Conservation (phyloP, 2,113 vertebrate genomes). For the Azemiops feae region DNA sequence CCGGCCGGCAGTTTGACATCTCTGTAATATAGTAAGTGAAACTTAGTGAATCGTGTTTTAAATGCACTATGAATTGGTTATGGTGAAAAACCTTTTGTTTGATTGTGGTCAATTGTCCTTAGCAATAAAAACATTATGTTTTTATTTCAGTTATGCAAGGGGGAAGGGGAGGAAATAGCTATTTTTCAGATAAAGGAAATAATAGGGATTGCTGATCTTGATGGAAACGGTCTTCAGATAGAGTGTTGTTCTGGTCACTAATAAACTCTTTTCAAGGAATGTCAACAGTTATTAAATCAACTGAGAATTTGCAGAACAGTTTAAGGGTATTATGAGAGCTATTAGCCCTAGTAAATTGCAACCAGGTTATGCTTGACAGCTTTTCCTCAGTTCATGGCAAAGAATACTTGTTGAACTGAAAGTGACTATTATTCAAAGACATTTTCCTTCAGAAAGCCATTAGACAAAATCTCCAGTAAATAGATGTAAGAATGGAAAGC, state of each 20-base stretch:
- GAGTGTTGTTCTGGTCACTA: neutral
- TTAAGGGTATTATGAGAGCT: neutral
- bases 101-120: conserved; percentile 9
- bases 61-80: conserved; percentile 39
- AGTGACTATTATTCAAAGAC: neutral
- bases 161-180: conserved; percentile 10
- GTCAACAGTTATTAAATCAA: conserved; percentile 31
- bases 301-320: neutral
- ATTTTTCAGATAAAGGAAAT: conserved; percentile 24
- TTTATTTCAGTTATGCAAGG: conserved; percentile 19
- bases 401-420: fast-evolving
- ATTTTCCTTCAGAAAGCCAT: neutral
- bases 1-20: too few relatives aligned
- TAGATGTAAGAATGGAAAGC: neutral
- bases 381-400: conserved; percentile 18
- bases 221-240: conserved; percentile 29
- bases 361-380: neutral
- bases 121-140: neutral
- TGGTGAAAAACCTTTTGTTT: neutral
- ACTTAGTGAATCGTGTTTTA: conserved; percentile 39
- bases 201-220: conserved; percentile 27
- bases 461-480: neutral
- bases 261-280: conserved; percentile 10
- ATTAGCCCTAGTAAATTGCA: conserved; percentile 25
- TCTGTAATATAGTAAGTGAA: neutral